phyloP scores from a whole-genome alignment of 2,113 vertebrate genomes.

The Xenus cinereus region DNA sequence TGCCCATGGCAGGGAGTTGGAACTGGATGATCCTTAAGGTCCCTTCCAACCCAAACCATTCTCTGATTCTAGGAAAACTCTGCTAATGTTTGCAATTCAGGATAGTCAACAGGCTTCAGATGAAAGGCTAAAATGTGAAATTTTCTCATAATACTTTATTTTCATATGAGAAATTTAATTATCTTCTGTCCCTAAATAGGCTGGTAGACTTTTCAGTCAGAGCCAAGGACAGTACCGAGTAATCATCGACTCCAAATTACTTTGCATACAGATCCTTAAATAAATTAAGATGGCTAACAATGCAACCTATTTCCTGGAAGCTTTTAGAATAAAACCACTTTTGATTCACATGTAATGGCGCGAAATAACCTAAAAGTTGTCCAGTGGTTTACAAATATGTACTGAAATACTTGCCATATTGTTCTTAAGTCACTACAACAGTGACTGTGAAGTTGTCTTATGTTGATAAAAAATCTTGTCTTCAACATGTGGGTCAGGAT shows the following conservation, averaged over 20 bases:
- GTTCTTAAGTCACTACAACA: neutral
- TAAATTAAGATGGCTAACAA: neutral
- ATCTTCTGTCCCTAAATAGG: neutral
- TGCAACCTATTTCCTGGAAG: neutral
- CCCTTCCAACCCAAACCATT: too few relatives aligned
- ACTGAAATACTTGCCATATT: neutral
- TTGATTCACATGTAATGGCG: neutral
- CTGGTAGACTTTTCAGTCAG: neutral
- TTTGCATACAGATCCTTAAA: neutral
- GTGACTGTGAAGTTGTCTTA: neutral
- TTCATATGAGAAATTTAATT: neutral
- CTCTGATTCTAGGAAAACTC: neutral
- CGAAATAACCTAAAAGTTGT: neutral
- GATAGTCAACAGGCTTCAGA: neutral
- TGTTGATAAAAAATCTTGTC: neutral
- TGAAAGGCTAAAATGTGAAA: neutral
- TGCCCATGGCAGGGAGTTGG: too few relatives aligned
- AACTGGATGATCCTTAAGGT: too few relatives aligned
- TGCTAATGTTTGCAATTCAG: neutral
- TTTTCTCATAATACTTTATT: neutral
- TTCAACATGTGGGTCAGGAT: neutral
- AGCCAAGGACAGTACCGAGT: neutral
- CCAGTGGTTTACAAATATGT: neutral
- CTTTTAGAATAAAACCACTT: neutral
- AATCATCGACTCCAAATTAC: neutral